A percentile compares a stretch with the other conserved stretches of the same genome.
Evolutionary conservation across 2,113 vertebrate species (phyloP).

Genomic region (cat (Felis catus)): DNA sequence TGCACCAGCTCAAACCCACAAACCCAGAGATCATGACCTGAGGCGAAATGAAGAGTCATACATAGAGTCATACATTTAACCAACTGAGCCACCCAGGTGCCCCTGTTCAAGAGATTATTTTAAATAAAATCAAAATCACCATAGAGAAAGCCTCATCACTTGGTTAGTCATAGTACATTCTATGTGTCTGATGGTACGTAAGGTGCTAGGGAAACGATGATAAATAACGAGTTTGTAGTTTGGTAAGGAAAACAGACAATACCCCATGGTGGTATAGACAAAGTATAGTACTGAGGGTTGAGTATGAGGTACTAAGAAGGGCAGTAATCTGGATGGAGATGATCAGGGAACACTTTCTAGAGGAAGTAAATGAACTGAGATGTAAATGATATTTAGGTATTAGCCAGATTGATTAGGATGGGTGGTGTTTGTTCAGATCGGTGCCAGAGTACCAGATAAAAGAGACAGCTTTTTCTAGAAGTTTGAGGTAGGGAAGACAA

Average conservation of each 20-base stretch:
- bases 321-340: background rate
- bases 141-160: background rate
- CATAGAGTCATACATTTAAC: no score
- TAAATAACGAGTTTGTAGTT: conserved; percentile 24
- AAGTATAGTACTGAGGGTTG: background rate
- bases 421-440: background rate
- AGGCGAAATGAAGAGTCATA: no score
- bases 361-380: background rate
- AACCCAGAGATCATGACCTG: no score
- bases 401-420: background rate
- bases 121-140: conserved; percentile 44
- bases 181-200: background rate
- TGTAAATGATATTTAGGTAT: background rate
- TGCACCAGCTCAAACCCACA: no score
- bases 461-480: background rate
- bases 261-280: background rate
- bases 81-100: no score
- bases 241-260: background rate
- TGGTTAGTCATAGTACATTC: background rate
- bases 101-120: background rate
- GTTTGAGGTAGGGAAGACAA: background rate
- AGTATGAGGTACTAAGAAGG: background rate
- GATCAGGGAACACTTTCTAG: background rate
- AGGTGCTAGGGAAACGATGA: background rate
- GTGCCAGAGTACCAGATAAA: background rate